These are phyloP conservation scores for Heliornis fulica DNA, from an alignment of 2,113 vertebrate species.

Conservation along the genomic window DNA sequence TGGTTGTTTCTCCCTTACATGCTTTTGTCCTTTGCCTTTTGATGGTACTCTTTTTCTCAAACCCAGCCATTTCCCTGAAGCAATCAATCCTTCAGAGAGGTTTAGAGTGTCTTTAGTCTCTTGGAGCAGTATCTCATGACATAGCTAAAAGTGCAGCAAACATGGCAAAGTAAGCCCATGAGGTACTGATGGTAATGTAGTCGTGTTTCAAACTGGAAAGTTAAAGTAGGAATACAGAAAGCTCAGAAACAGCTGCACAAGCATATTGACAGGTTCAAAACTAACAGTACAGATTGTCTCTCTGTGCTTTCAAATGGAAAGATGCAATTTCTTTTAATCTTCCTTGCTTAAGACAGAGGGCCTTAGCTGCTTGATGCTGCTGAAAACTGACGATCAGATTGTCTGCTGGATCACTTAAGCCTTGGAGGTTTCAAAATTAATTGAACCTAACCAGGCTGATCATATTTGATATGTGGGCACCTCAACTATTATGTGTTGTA, in stretches of 20 bases:
- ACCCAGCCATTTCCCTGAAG: background rate
- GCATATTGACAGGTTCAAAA: background rate
- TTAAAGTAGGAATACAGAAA: background rate
- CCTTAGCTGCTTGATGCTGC: background rate
- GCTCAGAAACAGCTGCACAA: background rate
- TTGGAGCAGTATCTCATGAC: background rate
- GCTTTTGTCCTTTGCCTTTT: background rate
- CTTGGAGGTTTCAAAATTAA: background rate
- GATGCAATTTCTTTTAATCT: background rate
- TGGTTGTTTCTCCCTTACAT: background rate
- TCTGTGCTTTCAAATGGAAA: background rate
- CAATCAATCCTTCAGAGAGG: background rate
- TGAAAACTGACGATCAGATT: background rate
- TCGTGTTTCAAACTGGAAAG: background rate
- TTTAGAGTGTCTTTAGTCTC: background rate
- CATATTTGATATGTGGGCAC: background rate
- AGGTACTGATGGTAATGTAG: background rate
- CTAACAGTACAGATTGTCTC: background rate
- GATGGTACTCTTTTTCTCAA: background rate
- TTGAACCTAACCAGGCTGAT: background rate
- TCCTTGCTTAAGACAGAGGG: background rate
- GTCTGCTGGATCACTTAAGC: background rate
- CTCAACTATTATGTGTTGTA: background rate
- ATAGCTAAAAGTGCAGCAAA: background rate
- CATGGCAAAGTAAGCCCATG: background rate